Evolutionary conservation across 1,140 invertebrate species (phyloP).

Genomic region (Brachystomella parvula): DNA sequence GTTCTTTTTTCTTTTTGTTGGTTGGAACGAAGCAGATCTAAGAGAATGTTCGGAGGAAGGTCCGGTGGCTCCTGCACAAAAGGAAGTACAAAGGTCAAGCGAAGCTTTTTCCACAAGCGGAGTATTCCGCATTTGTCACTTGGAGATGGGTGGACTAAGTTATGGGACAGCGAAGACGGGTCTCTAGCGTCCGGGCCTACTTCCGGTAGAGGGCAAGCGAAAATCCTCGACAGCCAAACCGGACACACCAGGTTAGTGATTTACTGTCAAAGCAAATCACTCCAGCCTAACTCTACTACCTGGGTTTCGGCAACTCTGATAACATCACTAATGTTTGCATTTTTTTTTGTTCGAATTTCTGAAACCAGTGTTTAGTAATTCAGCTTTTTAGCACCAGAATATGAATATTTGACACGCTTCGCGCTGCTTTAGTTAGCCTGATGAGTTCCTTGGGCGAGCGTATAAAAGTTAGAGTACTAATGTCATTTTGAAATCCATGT

Average conservation of each 20-base stretch:
- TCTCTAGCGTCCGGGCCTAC: background rate
- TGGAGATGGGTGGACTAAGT: constrained; percentile 25
- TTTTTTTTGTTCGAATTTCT: too few species aligned
- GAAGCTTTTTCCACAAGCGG: constrained; percentile 35
- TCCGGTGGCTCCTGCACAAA: constrained; percentile 34
- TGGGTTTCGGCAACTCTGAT: too few species aligned
- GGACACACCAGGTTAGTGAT: constrained; percentile 33
- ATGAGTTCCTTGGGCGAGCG: too few species aligned
- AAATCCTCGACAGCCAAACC: constrained; percentile 15
- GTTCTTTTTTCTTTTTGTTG: constrained; percentile 18
- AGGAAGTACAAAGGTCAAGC: constrained; percentile 33
- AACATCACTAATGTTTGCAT: too few species aligned
- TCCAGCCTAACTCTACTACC: background rate
- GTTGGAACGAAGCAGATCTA: constrained; percentile 30
- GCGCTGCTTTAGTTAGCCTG: too few species aligned
- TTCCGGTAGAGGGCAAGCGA: too few species aligned
- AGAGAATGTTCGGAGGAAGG: constrained; percentile 31
- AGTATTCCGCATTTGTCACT: constrained; percentile 23
- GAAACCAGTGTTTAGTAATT: too few species aligned
- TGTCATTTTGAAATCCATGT: too few species aligned
- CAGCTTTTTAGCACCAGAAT: too few species aligned
- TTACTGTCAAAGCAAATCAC: constrained; percentile 23
- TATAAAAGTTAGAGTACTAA: too few species aligned
- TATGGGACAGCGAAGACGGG: constrained; percentile 30
- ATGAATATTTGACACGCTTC: too few species aligned